Evolutionary conservation across 2,113 vertebrate genomes (phyloP).

Genomic region (Amazona guildingii): DNA sequence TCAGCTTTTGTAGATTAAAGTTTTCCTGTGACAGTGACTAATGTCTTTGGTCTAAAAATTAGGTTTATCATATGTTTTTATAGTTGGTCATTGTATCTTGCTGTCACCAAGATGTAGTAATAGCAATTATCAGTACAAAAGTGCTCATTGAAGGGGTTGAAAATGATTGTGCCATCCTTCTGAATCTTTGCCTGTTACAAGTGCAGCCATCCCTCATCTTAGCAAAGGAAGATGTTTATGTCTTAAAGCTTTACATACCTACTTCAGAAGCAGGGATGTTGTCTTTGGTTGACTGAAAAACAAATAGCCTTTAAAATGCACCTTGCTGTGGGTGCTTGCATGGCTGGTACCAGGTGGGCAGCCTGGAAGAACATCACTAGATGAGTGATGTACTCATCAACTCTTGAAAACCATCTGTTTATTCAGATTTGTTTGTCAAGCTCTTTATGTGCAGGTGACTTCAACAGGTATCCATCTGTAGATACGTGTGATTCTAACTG

Average conservation of each 20-base stretch:
- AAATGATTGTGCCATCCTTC: not conserved
- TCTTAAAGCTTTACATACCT: not conserved
- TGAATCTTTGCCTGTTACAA: not conserved
- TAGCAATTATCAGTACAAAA: not conserved
- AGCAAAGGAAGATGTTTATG: not conserved
- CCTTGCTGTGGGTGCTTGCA: not conserved
- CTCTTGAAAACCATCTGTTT: not conserved
- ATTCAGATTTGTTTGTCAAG: not conserved
- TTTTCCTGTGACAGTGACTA: not conserved
- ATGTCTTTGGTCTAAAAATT: not conserved
- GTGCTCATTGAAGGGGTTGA: not conserved
- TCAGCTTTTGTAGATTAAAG: not conserved
- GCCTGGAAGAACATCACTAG: not conserved
- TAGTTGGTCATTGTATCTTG: not conserved
- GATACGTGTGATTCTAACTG: not conserved
- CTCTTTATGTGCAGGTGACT: not conserved
- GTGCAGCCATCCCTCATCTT: not conserved
- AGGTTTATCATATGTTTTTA: not conserved
- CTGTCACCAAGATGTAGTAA: conserved; percentile 20
- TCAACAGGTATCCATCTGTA: not conserved
- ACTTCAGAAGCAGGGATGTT: not conserved
- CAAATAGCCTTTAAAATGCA: not conserved
- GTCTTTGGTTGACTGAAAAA: not conserved
- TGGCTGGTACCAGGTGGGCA: not conserved
- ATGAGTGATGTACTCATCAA: not conserved